phyloP scores from a whole-genome alignment of 2,113 vertebrate genomes.

The Odocoileus hemionus region DNA sequence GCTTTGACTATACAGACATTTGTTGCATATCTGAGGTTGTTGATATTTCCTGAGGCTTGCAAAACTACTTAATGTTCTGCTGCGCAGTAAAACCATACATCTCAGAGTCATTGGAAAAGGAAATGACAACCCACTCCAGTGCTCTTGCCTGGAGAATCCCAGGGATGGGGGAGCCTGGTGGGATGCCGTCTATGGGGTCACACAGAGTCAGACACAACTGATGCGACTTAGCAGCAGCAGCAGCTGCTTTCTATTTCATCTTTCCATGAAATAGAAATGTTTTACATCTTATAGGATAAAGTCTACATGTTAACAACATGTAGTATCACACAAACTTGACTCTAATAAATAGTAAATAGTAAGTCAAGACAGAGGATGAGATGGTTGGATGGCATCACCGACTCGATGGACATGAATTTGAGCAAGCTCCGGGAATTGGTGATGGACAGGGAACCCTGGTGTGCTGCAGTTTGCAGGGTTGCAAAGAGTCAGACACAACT shows the following conservation, averaged over 20 bases:
- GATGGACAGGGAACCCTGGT: not conserved
- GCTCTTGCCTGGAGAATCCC: no score
- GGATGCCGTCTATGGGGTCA: no score
- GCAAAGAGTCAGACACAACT: not conserved
- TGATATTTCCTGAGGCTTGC: not conserved
- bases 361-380: not conserved
- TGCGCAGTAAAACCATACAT: not conserved
- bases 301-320: not conserved
- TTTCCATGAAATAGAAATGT: not conserved
- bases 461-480: accelerated
- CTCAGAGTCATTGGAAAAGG: not conserved
- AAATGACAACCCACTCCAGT: no score
- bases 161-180: no score
- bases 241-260: no score
- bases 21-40: not conserved
- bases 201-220: no score
- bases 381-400: not conserved
- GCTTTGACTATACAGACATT: not conserved
- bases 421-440: not conserved
- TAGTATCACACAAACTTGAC: not conserved
- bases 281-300: not conserved
- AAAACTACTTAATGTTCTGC: not conserved
- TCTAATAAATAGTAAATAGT: not conserved
- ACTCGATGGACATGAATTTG: not conserved
- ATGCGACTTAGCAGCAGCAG: no score